Conservation (phyloP, 2,113 vertebrate species). For the Lasiurus borealis region DNA sequence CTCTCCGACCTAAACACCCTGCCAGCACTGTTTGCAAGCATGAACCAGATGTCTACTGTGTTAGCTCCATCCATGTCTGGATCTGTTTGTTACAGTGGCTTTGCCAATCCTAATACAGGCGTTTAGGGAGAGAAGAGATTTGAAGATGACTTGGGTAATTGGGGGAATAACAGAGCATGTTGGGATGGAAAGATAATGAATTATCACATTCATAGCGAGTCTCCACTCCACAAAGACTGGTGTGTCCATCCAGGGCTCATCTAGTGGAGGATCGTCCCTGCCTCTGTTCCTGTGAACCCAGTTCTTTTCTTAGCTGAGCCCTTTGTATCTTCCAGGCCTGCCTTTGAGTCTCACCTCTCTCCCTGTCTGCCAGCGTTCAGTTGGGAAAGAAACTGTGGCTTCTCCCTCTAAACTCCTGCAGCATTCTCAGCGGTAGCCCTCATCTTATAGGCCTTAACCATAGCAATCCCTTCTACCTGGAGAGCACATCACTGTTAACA, state of each 20-base stretch:
- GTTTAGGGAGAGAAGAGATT: neutral
- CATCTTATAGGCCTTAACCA: neutral
- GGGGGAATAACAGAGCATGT: neutral
- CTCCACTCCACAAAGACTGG: neutral
- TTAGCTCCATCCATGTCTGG: neutral
- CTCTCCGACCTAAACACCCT: neutral
- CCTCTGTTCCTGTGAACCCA: neutral
- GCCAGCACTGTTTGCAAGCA: neutral
- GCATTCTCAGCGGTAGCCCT: neutral
- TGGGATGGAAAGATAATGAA: neutral
- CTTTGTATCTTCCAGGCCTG: neutral
- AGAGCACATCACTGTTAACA: neutral
- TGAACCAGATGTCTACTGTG: neutral
- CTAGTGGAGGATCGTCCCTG: neutral
- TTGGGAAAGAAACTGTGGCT: neutral
- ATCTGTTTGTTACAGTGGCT: neutral
- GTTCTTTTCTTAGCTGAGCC: neutral
- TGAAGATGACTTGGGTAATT: neutral
- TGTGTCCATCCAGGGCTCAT: neutral
- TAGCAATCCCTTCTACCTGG: neutral
- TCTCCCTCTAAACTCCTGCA: neutral
- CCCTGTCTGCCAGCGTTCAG: neutral
- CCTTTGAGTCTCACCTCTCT: neutral
- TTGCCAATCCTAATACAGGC: neutral
- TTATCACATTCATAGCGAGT: neutral